Base-by-base conservation (phyloP, 37 sponge, comb jelly and placozoan species). In the Geodia barretti region DNA sequence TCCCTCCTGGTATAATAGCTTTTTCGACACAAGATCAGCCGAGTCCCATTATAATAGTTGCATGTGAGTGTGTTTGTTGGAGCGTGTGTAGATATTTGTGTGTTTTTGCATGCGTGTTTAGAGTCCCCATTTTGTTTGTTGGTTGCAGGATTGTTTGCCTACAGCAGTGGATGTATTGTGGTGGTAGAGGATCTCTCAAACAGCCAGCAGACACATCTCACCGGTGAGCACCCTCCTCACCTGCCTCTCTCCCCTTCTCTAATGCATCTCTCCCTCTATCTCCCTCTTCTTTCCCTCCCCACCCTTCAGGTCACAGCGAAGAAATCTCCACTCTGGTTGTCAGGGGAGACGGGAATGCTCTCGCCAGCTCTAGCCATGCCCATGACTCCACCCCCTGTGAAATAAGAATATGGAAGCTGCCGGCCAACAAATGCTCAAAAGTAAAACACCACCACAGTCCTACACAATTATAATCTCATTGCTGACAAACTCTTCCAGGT, bases 321-420 rank as follows among this genome's bases (percentile, higher is more conserved):
- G 85, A 86, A 35, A 81, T 95, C 41, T 86, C 90, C 29, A 86
- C 94, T 19, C 58, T 95, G 30, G 90, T 91, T 20, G 60, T 86
- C 11, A 78, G 73, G 58, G 75, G 86, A 42, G 72, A 81, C 71
- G 87, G 94, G 24, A 17, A 40, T 37, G 67, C 64, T 20, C 40
- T 93, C 30, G 91, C 87, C 42, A 91, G 94, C 47, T 86, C 94
- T 68, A 78, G 83, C 40, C 70, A 64, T 25, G 78, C 83, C 74
- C 75, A 64, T 72, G 41, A 14, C 39, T 3, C 43, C 26, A 62
- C 75, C 4, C 69, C 80, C 17, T 81, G 94, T 81, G 84, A 93
- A 62, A 86, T 93, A 29, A 73, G 83, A 59, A 62, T 93, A 41
- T 93, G 94, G 94, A 64, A 70, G 20, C 40, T 78, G 33, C 41